Base-by-base conservation (phyloP, 1,140 invertebrate species). In the Drosophila gunungcola region DNA sequence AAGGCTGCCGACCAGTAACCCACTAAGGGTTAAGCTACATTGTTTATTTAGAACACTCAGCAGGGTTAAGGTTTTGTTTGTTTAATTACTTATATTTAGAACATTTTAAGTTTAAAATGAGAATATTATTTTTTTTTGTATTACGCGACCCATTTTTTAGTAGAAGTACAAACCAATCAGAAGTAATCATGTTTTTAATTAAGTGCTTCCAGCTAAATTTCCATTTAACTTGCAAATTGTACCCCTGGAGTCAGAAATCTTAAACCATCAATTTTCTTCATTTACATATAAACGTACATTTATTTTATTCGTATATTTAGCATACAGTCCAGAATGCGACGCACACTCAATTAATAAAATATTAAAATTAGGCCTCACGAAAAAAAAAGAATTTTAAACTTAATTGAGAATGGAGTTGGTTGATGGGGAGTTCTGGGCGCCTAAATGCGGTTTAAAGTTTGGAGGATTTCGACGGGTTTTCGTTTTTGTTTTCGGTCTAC, bases 251-350 rank as follows among this genome's bases (percentile, higher is more conserved):
- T 21, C 6, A 6, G 7, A 41, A 41, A n/a, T 25, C 10, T 13
- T 16, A 1, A 4, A 56, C 12, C 27, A 4, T 1, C 21, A 12
- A 3, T 16, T 21, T 41, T n/a, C 3, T 34, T 39, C 13, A 43
- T 54, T 60, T 73, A 67, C 45, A 67, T 65, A n/a, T 52, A 68
- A 64, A 42, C 61, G 39, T 72, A 52, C 21, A 60, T 73, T 73
- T 73, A 73, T 52, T 73, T 70, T 45, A 57, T 13, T 73, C 45
- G 54, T 72, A 72, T 58, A 52, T 73, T 60, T 52, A 58, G 54
- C 49, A 39, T 43, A 72, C 42, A 68, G 25, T 53, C 9, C 25
- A 25, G 32, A 72, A 34, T 43, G 25, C 42, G 29, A 34, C 62
- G 11, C 46, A 65, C 49, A 69, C 45, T 51, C 41, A 13, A 10